Evolutionary conservation across 2,113 vertebrate species (phyloP).

Genomic region (Bagarius yarrelli): DNA sequence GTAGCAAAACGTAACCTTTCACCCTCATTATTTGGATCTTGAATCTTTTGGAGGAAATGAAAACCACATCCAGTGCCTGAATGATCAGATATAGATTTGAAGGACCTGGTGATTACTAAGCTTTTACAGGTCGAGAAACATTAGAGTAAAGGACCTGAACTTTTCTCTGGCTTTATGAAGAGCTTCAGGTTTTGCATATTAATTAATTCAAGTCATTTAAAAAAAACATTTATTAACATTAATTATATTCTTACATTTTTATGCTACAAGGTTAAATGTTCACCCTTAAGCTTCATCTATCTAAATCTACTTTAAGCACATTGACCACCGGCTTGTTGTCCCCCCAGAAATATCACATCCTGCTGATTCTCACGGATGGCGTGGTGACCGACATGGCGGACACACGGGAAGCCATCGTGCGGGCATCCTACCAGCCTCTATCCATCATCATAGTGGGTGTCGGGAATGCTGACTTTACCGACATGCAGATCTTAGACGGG

Average conservation of each 20-base stretch:
- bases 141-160: neutral
- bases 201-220: slow-evolving; percentile 25
- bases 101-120: neutral
- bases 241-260: slow-evolving; percentile 19
- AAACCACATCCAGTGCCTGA: neutral
- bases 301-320: slow-evolving; percentile 28
- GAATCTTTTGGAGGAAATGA: neutral
- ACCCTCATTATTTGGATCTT: neutral
- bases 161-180: neutral
- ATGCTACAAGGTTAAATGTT: slow-evolving; percentile 27
- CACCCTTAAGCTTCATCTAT: slow-evolving; percentile 18
- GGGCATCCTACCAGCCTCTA: slow-evolving; percentile 89
- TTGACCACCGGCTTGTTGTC: slow-evolving; percentile 26
- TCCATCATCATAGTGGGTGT: slow-evolving; percentile 94
- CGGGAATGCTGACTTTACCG: slow-evolving; percentile 92
- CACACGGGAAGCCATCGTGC: slow-evolving; percentile 90
- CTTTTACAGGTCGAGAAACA: neutral
- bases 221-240: slow-evolving; percentile 24
- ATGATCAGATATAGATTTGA: neutral
- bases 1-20: neutral
- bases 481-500: slow-evolving; percentile 93
- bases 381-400: slow-evolving; percentile 94
- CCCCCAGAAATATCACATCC: slow-evolving; percentile 86
- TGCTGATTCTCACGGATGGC: slow-evolving; percentile 92
- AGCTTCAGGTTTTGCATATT: slow-evolving; percentile 13